These are phyloP conservation scores for Papilio gigon DNA, from an alignment of 2,888 invertebrate species.

Conservation along the genomic window DNA sequence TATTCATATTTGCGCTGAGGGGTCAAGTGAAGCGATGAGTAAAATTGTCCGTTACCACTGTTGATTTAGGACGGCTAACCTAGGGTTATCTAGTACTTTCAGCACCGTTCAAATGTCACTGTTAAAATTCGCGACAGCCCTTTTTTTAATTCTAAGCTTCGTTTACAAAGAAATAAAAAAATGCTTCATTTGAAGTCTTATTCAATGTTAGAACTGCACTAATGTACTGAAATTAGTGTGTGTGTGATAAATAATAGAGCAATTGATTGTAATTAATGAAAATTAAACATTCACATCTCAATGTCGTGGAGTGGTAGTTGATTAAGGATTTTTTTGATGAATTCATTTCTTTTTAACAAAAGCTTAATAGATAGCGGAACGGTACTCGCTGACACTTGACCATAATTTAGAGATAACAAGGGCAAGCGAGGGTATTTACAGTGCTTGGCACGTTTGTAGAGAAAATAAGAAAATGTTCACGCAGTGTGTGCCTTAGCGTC, in stretches of 20 bases:
- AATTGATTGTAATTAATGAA: no score
- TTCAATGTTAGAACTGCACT: no score
- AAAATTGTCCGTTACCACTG: not conserved
- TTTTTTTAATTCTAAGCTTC: not conserved
- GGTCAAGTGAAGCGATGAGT: conserved; percentile 13
- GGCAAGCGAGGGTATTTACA: conserved; percentile 64
- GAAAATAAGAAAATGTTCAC: conserved; percentile 80
- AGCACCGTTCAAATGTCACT: not conserved
- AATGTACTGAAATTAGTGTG: no score
- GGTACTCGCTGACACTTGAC: conserved; percentile 12
- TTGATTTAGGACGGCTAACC: conserved; percentile 9
- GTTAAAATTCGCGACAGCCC: not conserved
- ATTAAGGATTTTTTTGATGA: no score
- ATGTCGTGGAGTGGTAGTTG: no score
- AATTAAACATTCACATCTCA: no score
- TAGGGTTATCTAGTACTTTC: not conserved
- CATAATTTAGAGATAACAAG: conserved; percentile 47
- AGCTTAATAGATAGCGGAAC: not conserved
- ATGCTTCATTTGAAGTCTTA: not conserved
- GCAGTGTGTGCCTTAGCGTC: conserved; percentile 74
- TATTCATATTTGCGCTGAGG: conserved; percentile 5
- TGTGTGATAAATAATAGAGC: no score
- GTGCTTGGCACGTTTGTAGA: conserved; percentile 78
- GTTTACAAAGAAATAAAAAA: not conserved
- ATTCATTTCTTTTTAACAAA: not conserved